Conservation (phyloP, 2,888 invertebrate species). For the Parnassius apollo region DNA sequence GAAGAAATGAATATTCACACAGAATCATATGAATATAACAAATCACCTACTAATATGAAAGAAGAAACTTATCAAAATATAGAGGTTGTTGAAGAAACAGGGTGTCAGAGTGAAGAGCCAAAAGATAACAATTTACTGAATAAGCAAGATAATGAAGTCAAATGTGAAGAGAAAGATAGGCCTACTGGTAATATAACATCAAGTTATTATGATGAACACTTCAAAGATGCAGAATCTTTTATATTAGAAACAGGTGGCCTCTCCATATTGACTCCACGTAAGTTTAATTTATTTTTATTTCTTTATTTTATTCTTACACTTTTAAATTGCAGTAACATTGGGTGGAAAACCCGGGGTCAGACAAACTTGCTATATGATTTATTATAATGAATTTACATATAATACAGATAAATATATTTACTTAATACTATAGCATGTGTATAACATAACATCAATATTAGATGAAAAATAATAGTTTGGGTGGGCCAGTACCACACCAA, state of each 20-base stretch:
- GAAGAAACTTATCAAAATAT: constrained; percentile 45
- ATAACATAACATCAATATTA: too few relatives aligned
- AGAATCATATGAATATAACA: constrained; percentile 32
- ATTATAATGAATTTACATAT: too few relatives aligned
- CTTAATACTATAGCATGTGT: too few relatives aligned
- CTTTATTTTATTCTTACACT: too few relatives aligned
- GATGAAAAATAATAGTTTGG: too few relatives aligned
- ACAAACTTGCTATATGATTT: too few relatives aligned
- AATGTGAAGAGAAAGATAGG: constrained; percentile 54
- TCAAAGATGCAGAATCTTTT: constrained; percentile 90
- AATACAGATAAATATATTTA: too few relatives aligned
- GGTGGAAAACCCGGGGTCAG: too few relatives aligned
- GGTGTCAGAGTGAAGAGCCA: constrained; percentile 41
- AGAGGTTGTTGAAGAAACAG: constrained; percentile 47
- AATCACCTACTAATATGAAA: constrained; percentile 34
- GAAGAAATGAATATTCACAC: constrained; percentile 33
- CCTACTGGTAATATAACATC: constrained; percentile 52
- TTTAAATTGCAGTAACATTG: too few relatives aligned
- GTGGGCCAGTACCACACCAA: too few relatives aligned
- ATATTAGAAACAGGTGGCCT: constrained; percentile 84
- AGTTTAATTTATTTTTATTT: constrained; percentile 38
- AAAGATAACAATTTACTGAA: constrained; percentile 40
- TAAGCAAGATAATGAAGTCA: constrained; percentile 39
- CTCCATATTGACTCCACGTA: constrained; percentile 66
- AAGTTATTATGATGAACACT: constrained; percentile 83